Evolutionary conservation across 2,888 invertebrate species (phyloP).

Genomic region (Beris chalybata): DNA sequence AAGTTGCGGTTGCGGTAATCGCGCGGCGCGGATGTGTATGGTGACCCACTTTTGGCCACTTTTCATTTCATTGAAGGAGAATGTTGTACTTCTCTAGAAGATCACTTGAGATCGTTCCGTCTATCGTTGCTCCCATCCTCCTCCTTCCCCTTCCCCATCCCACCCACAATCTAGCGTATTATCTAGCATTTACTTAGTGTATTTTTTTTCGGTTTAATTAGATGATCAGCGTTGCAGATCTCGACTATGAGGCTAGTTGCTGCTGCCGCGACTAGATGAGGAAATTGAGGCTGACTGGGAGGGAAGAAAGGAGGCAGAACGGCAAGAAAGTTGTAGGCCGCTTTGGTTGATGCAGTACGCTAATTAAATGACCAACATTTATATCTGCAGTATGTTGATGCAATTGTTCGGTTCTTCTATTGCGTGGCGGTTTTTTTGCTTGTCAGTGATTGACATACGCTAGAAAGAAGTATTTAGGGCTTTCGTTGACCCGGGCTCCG

Average conservation of each 20-base stretch:
- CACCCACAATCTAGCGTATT: too few relatives aligned
- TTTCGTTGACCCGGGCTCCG: slow-evolving; percentile 16
- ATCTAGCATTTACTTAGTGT: too few relatives aligned
- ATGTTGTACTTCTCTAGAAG: not conserved
- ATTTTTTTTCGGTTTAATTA: too few relatives aligned
- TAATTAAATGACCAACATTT: slow-evolving; percentile 12
- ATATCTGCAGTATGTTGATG: slow-evolving; percentile 5
- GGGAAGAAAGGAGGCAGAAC: too few relatives aligned
- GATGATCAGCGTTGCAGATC: too few relatives aligned
- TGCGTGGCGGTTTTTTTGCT: slow-evolving; percentile 8
- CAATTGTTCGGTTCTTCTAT: slow-evolving; percentile 14
- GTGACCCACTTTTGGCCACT: slow-evolving; percentile 26
- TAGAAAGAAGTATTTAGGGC: slow-evolving; percentile 28
- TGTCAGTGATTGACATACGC: slow-evolving; percentile 24
- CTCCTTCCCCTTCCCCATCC: too few relatives aligned
- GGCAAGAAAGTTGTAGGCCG: too few relatives aligned
- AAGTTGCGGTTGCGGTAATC: slow-evolving; percentile 8
- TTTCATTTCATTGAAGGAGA: slow-evolving; percentile 26
- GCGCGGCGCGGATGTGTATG: slow-evolving; percentile 23
- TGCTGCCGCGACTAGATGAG: too few relatives aligned
- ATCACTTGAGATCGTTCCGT: too few relatives aligned
- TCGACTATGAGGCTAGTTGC: too few relatives aligned
- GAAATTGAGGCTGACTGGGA: too few relatives aligned
- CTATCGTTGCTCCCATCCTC: too few relatives aligned
- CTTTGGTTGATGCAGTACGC: not conserved